phyloP scores from a whole-genome alignment of 2,888 invertebrate species.

The Calephelis perditalis region DNA sequence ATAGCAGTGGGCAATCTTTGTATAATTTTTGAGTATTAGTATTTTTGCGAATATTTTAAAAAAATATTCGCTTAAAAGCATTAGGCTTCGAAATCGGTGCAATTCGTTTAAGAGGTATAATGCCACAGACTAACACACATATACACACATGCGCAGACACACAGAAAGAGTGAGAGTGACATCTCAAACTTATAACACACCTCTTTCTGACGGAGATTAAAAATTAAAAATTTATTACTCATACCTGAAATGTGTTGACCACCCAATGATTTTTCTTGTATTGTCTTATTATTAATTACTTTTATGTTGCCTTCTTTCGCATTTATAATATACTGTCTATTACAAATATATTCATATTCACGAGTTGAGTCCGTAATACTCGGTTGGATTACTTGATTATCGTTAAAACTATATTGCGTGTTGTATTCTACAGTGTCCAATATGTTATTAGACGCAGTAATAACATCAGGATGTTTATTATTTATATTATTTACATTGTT shows the following conservation, averaged over 20 bases:
- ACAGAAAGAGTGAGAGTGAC: no score
- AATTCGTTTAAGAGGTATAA: no score
- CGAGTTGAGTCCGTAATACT: not conserved
- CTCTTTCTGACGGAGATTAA: no score
- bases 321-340: conserved; percentile 58
- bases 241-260: conserved; percentile 1
- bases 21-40: no score
- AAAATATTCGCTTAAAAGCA: no score
- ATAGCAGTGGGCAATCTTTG: no score
- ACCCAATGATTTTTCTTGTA: not conserved
- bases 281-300: not conserved
- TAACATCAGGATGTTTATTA: not conserved
- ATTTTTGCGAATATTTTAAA: no score
- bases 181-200: no score
- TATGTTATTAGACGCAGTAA: conserved; percentile 2
- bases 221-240: not conserved
- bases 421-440: conserved; percentile 4
- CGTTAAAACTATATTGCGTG: not conserved
- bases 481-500: conserved; percentile 6
- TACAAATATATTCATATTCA: conserved; percentile 42
- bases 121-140: no score
- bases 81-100: no score
- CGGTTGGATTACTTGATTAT: not conserved
- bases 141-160: no score
- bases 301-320: conserved; percentile 27